Conservation (phyloP, 2,888 invertebrate genomes). For the Lymantria dispar region DNA sequence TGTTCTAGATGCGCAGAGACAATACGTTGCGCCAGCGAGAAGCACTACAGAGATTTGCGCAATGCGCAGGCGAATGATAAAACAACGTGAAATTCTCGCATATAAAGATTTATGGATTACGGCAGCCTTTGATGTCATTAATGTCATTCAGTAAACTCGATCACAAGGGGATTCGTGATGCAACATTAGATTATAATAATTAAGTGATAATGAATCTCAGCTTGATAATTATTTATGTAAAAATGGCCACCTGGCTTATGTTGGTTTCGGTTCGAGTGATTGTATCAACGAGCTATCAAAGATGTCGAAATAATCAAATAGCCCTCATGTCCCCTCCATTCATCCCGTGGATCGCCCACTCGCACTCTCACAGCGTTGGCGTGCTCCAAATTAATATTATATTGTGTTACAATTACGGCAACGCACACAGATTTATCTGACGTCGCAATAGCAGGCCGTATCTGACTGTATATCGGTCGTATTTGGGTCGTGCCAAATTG, state of each 20-base stretch:
- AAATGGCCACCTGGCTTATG: not conserved
- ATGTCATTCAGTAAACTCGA: slow-evolving; percentile 25
- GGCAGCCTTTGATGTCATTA: slow-evolving; percentile 38
- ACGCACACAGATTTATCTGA: slow-evolving; percentile 47
- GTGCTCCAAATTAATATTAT: slow-evolving; percentile 61
- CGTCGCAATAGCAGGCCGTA: slow-evolving; percentile 43
- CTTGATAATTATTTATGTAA: not conserved
- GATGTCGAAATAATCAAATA: slow-evolving; percentile 42
- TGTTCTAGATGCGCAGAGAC: slow-evolving; percentile 64
- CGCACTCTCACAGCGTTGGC: slow-evolving; percentile 49
- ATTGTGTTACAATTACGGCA: slow-evolving; percentile 62
- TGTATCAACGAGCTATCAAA: slow-evolving; percentile 35
- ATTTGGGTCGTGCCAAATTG: slow-evolving; percentile 57
- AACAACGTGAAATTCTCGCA: slow-evolving; percentile 44
- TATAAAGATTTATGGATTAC: slow-evolving; percentile 44
- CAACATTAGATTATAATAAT: not conserved
- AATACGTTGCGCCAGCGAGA: slow-evolving; percentile 47
- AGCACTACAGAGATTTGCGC: slow-evolving; percentile 40
- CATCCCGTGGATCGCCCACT: slow-evolving; percentile 38
- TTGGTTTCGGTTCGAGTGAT: slow-evolving; percentile 31
- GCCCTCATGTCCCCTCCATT: slow-evolving; percentile 30
- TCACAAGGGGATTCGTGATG: slow-evolving; percentile 11
- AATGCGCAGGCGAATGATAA: slow-evolving; percentile 39
- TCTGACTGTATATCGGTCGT: slow-evolving; percentile 40
- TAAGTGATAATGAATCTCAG: slow-evolving; percentile 3